These are phyloP conservation scores for Lophotis ruficrista DNA, from an alignment of 2,113 vertebrate genomes.

Conservation along the genomic window DNA sequence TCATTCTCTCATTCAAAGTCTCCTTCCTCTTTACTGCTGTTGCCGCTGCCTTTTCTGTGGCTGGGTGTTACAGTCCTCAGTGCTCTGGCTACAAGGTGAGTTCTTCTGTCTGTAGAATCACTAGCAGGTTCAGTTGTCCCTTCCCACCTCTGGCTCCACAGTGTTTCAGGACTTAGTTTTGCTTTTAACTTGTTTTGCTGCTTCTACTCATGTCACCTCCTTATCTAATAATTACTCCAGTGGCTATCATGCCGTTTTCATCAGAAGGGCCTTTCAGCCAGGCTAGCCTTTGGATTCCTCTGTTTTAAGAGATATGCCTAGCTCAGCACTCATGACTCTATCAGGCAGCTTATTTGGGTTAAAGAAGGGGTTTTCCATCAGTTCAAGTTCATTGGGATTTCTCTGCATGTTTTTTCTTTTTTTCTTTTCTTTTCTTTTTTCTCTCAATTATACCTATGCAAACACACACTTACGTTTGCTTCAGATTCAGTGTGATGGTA, in stretches of 20 bases:
- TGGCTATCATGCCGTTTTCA: background rate
- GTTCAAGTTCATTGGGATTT: background rate
- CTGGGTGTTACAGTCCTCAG: background rate
- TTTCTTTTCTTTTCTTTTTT: no score
- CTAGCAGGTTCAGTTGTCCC: background rate
- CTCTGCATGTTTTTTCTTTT: background rate
- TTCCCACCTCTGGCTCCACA: background rate
- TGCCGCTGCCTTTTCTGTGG: background rate
- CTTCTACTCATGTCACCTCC: background rate
- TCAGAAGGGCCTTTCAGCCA: background rate
- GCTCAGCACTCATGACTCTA: background rate
- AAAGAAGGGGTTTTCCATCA: background rate
- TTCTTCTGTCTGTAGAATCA: background rate
- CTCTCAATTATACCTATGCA: background rate
- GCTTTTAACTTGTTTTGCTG: background rate
- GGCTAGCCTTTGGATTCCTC: background rate
- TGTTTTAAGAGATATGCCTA: background rate
- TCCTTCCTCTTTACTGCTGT: accelerated
- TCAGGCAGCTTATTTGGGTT: background rate
- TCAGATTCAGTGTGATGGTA: background rate
- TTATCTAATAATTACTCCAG: background rate
- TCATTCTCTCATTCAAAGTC: background rate
- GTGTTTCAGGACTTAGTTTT: background rate
- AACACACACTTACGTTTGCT: background rate
- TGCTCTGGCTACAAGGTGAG: background rate